Evolutionary conservation across 2,113 vertebrate genomes (phyloP).

Genomic region (Geococcyx californianus): DNA sequence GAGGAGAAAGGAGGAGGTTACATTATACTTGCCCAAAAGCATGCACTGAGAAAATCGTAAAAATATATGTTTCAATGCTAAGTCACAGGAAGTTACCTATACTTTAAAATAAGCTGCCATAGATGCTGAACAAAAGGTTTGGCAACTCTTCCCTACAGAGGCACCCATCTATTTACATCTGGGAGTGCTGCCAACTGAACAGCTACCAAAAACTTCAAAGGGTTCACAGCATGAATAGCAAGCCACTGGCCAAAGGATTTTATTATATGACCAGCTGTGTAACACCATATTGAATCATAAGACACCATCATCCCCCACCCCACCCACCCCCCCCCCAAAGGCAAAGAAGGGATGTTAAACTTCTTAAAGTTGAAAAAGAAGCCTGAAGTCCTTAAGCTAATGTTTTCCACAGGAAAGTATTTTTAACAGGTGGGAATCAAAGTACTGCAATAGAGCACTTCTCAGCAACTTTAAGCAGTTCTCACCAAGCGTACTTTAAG

Average conservation of each 20-base stretch:
- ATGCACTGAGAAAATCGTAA: background rate
- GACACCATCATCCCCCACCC: background rate
- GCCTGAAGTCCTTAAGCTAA: background rate
- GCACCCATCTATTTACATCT: conserved; percentile 44
- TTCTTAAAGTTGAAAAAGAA: background rate
- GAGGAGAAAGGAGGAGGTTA: background rate
- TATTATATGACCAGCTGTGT: conserved; percentile 37
- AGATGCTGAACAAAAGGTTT: conserved; percentile 33
- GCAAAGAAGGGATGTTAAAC: background rate
- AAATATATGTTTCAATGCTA: background rate
- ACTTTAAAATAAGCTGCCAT: background rate
- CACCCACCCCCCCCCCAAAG: no score
- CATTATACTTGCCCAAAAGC: fast-evolving
- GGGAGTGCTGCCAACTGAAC: conserved; percentile 37
- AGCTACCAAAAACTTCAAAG: conserved; percentile 67
- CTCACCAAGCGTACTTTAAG: background rate
- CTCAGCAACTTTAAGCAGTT: background rate
- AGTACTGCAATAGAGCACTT: background rate
- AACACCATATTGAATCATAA: background rate
- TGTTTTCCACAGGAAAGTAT: background rate
- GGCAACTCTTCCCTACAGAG: background rate
- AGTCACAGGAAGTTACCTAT: conserved; percentile 6
- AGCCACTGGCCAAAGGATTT: conserved; percentile 44
- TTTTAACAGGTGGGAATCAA: background rate
- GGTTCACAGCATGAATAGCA: conserved; percentile 23